Evolutionary conservation across 2,888 invertebrate genomes (phyloP).

Genomic region (Hanleya hanleyi): DNA sequence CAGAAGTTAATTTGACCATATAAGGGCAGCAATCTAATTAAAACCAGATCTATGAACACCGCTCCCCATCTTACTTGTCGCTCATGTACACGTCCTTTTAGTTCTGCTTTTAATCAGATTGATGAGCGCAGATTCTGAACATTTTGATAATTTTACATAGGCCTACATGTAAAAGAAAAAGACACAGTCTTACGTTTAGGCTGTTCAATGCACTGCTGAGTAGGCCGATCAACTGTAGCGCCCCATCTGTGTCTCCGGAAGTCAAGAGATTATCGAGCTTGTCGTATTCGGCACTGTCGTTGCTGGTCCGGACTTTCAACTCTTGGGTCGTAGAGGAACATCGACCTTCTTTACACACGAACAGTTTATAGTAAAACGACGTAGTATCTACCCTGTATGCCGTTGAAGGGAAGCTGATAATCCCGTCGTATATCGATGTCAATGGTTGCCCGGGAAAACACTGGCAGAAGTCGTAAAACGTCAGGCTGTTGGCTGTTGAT

Average conservation of each 20-base stretch:
- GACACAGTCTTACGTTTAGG: not conserved
- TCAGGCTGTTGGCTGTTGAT: slow-evolving; percentile 47
- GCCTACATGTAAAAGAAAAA: no score
- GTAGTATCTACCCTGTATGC: slow-evolving; percentile 47
- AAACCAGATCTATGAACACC: no score
- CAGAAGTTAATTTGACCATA: no score
- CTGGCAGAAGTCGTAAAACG: slow-evolving; percentile 51
- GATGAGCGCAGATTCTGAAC: no score
- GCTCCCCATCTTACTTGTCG: no score
- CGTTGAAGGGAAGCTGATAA: slow-evolving; percentile 51
- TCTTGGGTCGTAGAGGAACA: slow-evolving; percentile 34
- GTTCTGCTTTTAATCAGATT: no score
- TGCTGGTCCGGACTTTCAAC: slow-evolving; percentile 42
- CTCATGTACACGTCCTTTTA: no score
- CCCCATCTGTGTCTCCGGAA: slow-evolving; percentile 38
- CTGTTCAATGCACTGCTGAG: not conserved
- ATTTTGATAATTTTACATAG: no score
- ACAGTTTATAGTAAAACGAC: slow-evolving; percentile 55
- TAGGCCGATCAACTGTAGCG: not conserved
- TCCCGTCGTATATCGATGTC: slow-evolving; percentile 39
- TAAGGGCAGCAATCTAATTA: no score
- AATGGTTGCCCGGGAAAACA: slow-evolving; percentile 45
- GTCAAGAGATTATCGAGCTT: slow-evolving; percentile 41
- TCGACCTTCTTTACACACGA: slow-evolving; percentile 53
- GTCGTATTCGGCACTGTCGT: slow-evolving; percentile 38